A percentile compares a stretch with the other conserved stretches of the same genome.
Conservation (phyloP, 92 coral and sea anemone genomes). For the Zoanthus solanderi region DNA sequence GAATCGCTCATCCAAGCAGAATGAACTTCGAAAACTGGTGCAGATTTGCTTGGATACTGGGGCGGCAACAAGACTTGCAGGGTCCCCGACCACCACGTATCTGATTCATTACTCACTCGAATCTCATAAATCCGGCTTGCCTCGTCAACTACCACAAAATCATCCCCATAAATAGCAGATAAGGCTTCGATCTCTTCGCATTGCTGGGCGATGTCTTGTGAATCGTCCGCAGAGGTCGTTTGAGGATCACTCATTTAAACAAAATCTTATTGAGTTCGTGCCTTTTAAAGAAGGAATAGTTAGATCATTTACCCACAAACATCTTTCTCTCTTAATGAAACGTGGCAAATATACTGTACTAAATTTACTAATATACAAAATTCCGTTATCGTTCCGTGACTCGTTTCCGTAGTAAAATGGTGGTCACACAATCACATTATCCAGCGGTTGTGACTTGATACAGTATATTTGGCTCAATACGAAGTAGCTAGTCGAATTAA, state of each 20-base stretch:
- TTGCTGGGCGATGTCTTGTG: slow-evolving; percentile 69
- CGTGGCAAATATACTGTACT: slow-evolving; percentile 12
- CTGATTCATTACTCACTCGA: slow-evolving; percentile 69
- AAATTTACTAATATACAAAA: too few species aligned
- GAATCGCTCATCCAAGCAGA: slow-evolving; percentile 78
- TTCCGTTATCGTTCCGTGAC: neutral
- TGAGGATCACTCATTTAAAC: neutral
- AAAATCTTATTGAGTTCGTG: neutral
- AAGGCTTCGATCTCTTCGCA: slow-evolving; percentile 91
- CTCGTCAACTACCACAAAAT: slow-evolving; percentile 79
- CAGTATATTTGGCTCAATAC: neutral
- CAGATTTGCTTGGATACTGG: slow-evolving; percentile 75
- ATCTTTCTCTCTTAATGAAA: neutral
- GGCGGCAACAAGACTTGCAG: slow-evolving; percentile 82
- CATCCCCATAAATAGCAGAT: slow-evolving; percentile 90
- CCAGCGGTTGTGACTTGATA: slow-evolving; percentile 45
- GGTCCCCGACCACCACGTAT: slow-evolving; percentile 77
- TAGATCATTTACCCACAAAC: neutral
- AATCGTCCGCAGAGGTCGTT: slow-evolving; percentile 16
- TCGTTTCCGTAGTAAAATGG: neutral
- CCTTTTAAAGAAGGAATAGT: neutral
- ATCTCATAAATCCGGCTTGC: slow-evolving; percentile 81
- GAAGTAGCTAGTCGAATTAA: neutral
- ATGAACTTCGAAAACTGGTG: slow-evolving; percentile 88
- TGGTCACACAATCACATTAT: neutral